Conservation (phyloP, 1,140 invertebrate species). For the Holcopasites calliopsidis region DNA sequence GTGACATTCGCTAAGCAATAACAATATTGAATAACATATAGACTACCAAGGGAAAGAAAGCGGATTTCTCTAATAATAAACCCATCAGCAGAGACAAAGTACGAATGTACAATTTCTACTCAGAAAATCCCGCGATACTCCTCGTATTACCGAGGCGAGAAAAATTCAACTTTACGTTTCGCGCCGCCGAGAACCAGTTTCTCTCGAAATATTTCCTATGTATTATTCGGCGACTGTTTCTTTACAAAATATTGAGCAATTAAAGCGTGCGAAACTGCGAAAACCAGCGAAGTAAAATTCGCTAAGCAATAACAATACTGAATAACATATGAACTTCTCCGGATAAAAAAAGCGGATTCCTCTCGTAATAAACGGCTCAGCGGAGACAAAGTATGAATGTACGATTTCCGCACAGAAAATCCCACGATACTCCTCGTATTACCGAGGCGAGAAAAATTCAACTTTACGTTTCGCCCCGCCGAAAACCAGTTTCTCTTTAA, state of each 20-base stretch:
- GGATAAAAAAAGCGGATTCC: no score
- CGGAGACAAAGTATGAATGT: neutral
- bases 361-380: no score
- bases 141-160: neutral
- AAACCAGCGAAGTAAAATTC: no score
- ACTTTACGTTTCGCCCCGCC: neutral
- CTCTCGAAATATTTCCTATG: constrained; percentile 34
- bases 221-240: no score
- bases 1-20: no score
- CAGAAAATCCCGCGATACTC: neutral
- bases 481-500: constrained; percentile 29
- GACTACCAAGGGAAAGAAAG: no score
- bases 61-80: no score
- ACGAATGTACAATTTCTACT: neutral
- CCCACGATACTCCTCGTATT: neutral
- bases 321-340: no score
- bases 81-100: neutral
- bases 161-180: neutral
- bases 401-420: neutral
- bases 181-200: constrained; percentile 8
- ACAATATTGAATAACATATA: no score
- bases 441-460: neutral
- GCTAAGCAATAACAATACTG: no score
- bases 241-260: no score
- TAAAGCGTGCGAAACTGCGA: no score